Conservation (phyloP, 2,113 vertebrate species). For the Cichladusa arquata region DNA sequence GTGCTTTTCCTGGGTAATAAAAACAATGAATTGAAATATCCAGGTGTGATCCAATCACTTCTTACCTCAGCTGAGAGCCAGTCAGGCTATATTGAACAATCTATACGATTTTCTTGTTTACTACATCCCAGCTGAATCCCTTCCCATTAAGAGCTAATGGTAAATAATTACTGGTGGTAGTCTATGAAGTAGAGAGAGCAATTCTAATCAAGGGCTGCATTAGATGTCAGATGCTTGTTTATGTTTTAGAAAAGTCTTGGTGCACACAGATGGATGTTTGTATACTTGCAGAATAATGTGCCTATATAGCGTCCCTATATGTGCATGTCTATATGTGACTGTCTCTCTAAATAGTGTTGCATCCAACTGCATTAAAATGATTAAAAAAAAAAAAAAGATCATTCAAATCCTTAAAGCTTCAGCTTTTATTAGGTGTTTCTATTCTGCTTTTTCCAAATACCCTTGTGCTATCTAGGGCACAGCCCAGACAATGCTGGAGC, state of each 20-base stretch:
- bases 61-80: background rate
- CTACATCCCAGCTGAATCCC: background rate
- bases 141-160: slow-evolving; percentile 22
- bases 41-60: background rate
- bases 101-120: slow-evolving; percentile 17
- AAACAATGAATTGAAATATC: background rate
- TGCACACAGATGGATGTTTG: background rate
- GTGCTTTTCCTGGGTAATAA: background rate
- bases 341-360: background rate
- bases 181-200: background rate
- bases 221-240: background rate
- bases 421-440: background rate
- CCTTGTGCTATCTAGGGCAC: slow-evolving; percentile 14
- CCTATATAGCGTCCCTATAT: background rate
- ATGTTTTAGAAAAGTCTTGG: background rate
- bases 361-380: background rate
- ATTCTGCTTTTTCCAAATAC: background rate
- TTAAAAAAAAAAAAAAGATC: background rate
- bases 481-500: slow-evolving; percentile 22
- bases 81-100: background rate
- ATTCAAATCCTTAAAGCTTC: background rate
- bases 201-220: background rate
- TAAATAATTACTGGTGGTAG: slow-evolving; percentile 36
- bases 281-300: background rate
- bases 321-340: background rate